Evolutionary conservation across 2,797 vertebrate species (phyloP), one percentile per base, ranked within the genome.

Genomic region (Gymnoscopelus microlampas): DNA sequence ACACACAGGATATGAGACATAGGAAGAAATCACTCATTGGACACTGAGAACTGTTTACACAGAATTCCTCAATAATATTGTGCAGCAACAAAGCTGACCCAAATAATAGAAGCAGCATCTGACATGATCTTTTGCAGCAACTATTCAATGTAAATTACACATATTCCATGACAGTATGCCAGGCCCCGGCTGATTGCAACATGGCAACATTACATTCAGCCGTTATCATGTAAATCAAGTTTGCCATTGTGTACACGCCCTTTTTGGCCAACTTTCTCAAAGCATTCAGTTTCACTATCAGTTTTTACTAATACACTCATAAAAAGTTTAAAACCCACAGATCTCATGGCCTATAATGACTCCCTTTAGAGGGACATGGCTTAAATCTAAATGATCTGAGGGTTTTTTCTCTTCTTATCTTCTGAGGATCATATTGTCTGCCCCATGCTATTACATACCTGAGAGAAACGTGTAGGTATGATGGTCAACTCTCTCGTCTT

Each of bases 401-500:
- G 8, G 2, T 77, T 9, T 70, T 66, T 62, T 80, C 76, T 47
- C 55, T 61, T 73, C 63, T 64, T 81, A 77, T 68, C 47, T 73
- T 55, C 69, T 69, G 67, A 47, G 26, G 32, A 35, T 26, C 66
- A 65, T 44, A 63, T 50, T 35, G 51, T 19, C 71, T 73, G 68
- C 69, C 49, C 78, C 64, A 64, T 77, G 44, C 65, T 64, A 66
- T 80, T 76, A 88, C 88, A 71, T 91, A 92, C 88, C 90, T 89
- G 80, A 32, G 63, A 70, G 58, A 59, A 76, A 57, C 79, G 62
- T 63, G 76, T 57, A 4, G 59, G 64, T 53, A 61, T 75, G 73
- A 68, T 64, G 39, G 77, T 70, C 55, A 74, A 44, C 54, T 67
- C 68, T 77, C 74, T 57, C 73, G 68, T 80, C 73, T 80, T 63